Conservation (phyloP, 1,140 invertebrate genomes). For the Dreissena polymorpha region DNA sequence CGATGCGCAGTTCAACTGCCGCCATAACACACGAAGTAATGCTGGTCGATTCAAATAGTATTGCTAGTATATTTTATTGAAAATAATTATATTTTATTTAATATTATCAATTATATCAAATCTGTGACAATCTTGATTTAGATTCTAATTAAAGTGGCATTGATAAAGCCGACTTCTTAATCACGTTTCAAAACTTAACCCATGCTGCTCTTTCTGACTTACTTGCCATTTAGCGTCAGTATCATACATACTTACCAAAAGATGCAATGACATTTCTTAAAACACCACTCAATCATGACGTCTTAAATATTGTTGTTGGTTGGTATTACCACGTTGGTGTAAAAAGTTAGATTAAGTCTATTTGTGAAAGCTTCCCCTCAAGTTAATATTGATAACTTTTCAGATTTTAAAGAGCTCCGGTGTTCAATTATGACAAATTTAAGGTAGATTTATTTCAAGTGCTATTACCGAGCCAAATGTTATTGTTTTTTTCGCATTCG, state of each 20-base stretch:
- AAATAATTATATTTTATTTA: too few species aligned
- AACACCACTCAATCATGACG: background rate
- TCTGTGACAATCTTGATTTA: too few species aligned
- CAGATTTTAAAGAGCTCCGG: slow-evolving; percentile 26
- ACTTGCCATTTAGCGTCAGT: background rate
- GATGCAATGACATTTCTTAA: slow-evolving; percentile 27
- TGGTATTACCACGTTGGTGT: slow-evolving; percentile 15
- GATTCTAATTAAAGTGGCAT: too few species aligned
- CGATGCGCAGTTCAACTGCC: too few species aligned
- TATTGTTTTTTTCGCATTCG: slow-evolving; percentile 49
- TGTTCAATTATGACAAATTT: slow-evolving; percentile 24
- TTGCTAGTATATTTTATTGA: too few species aligned
- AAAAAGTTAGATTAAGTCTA: background rate
- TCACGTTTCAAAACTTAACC: background rate
- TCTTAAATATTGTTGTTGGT: slow-evolving; percentile 12
- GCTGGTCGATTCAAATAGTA: too few species aligned
- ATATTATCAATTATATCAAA: too few species aligned
- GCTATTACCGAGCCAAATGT: too few species aligned
- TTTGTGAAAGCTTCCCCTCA: background rate
- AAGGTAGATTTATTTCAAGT: slow-evolving; percentile 14
- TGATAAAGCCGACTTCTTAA: too few species aligned
- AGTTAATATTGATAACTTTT: slow-evolving; percentile 44
- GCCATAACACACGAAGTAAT: too few species aligned
- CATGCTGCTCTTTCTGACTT: background rate
- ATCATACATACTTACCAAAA: slow-evolving; percentile 19